Percentiles rank a stretch among this genome's conserved stretches.
Evolutionary conservation across 2,797 vertebrate genomes (phyloP).

Genomic region (Melanotaenia trifasciata): DNA sequence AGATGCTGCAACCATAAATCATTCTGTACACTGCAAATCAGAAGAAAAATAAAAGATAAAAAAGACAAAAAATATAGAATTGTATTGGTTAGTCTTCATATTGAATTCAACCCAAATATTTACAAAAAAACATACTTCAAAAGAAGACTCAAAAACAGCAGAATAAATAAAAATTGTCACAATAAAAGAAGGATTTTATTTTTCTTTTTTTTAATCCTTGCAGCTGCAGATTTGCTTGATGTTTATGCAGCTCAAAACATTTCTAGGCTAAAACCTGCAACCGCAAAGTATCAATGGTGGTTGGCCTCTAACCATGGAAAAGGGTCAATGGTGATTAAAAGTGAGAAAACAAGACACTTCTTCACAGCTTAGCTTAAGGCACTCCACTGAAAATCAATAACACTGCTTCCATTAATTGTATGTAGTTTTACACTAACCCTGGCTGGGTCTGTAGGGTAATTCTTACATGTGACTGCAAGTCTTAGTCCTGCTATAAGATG

Average conservation of each 20-base stretch:
- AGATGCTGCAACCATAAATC: not conserved
- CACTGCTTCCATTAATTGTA: slow-evolving; percentile 47
- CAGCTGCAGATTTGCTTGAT: not conserved
- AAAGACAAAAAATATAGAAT: no score
- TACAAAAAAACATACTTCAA: no score
- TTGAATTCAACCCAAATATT: no score
- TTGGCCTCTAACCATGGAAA: slow-evolving; percentile 37
- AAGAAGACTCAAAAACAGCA: no score
- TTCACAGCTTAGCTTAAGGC: slow-evolving; percentile 33
- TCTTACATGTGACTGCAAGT: not conserved
- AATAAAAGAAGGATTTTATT: not conserved
- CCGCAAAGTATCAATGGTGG: slow-evolving; percentile 11
- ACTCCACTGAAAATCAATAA: slow-evolving; percentile 59
- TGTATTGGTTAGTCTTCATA: no score
- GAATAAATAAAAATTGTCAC: no score
- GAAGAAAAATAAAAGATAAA: no score
- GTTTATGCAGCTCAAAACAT: slow-evolving; percentile 4
- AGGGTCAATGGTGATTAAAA: slow-evolving; percentile 31
- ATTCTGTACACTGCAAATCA: no score
- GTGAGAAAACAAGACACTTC: slow-evolving; percentile 44
- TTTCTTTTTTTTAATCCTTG: not conserved
- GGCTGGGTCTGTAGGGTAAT: slow-evolving; percentile 15
- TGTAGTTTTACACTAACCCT: slow-evolving; percentile 34
- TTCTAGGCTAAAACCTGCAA: not conserved
- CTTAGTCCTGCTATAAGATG: not conserved